Percentiles rank a stretch among this genome's conserved stretches.
phyloP scores from a whole-genome alignment of 1,140 invertebrate genomes.

The Ceratosolen fusciceps region DNA sequence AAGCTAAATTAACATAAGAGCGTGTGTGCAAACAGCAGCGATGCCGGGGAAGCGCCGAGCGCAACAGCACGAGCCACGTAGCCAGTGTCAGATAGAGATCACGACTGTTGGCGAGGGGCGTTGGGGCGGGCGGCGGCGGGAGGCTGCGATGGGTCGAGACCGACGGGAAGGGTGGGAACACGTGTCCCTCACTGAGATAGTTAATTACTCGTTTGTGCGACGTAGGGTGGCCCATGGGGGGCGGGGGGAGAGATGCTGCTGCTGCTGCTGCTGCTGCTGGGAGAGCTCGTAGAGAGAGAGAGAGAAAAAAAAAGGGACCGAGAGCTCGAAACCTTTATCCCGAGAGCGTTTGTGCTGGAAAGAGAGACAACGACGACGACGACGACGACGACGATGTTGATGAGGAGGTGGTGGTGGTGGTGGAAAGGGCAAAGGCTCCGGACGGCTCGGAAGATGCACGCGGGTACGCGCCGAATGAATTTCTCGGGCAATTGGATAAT shows the following conservation, averaged over 20 bases:
- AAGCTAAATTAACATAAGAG: constrained; percentile 72
- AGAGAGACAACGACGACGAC: neutral
- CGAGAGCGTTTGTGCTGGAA: too few species aligned
- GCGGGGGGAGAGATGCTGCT: constrained; percentile 41
- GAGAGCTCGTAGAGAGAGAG: constrained; percentile 50
- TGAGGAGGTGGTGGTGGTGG: neutral
- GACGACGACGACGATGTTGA: too few species aligned
- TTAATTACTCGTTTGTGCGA: constrained; percentile 72
- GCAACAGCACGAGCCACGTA: constrained; percentile 33
- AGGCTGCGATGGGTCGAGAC: constrained; percentile 33
- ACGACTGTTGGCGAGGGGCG: constrained; percentile 42
- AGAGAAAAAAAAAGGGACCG: constrained; percentile 40
- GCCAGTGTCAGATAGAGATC: constrained; percentile 47
- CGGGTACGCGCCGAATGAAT: neutral
- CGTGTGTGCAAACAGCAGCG: constrained; percentile 69
- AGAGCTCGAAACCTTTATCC: constrained; percentile 24
- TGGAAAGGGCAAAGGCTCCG: neutral
- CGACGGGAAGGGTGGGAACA: constrained; percentile 59
- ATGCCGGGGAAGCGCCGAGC: constrained; percentile 42
- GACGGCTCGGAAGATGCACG: neutral
- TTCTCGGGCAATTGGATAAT: constrained; percentile 28
- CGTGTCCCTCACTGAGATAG: constrained; percentile 67
- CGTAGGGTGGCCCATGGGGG: constrained; percentile 51
- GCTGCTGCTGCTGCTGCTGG: too few species aligned
- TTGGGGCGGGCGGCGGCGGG: constrained; percentile 7